Evolutionary conservation across 2,113 vertebrate species (phyloP), one percentile per base, ranked within the genome.

Genomic region (Cottus gobio): DNA sequence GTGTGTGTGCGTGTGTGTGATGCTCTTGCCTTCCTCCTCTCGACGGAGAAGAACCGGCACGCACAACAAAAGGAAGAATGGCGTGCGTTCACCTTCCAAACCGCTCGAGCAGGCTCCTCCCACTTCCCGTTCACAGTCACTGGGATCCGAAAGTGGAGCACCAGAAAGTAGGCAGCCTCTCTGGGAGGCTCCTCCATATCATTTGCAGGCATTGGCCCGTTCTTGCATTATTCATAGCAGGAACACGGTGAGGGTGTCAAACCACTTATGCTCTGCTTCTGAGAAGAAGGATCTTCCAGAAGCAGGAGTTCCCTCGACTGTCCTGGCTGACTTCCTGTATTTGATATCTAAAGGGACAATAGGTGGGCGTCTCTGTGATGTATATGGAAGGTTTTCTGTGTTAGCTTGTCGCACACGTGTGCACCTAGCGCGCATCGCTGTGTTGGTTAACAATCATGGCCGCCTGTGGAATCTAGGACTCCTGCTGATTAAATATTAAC

Each of bases 401-500:
- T 76, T 78, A 31, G 44, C 60, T 85, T 60, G 73, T 68, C 18
- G 54, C 80, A 67, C 71, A 44, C 31, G 11, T 71, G 64, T 37
- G 31, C 65, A 24, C 12, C 75, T 64, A 16, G n/a, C n/a, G 2
- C 48, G 36, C 42, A 54, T 78, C 70, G 58, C 89, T 73, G 71
- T 30, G 71, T 63, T 85, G 65, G 74, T 90, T 91, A 86, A 89
- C 85, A 84, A 89, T 86, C 75, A 73, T 83, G 87, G 83, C 83
- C 79, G 92, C 86, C 64, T 78, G 87, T 90, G 58, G 88, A 94
- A 93, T 92, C 87, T 93, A 90, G 92, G 91, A 85, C 93, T 93
- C 81, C 86, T 89, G 83, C 86, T 90, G 85, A 92, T 93, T 92
- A 93, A 94, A 93, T 92, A 93, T 92, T 93, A 93, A 93, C 88